phyloP scores from a whole-genome alignment of 2,797 vertebrate genomes.

The Sparidentex hasta region DNA sequence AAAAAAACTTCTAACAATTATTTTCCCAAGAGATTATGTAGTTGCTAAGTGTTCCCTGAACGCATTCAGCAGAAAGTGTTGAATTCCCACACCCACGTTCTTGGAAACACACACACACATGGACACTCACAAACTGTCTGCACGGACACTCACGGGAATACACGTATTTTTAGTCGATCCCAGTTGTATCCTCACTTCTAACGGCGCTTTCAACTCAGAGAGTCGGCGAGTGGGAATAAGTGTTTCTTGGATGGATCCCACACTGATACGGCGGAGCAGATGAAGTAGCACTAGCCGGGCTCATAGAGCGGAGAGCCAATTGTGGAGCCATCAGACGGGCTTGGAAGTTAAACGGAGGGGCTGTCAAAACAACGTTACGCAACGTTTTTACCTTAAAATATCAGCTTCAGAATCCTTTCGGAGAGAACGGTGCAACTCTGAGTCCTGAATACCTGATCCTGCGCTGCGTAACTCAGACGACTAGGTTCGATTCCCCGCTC shows the following conservation, averaged over 20 bases:
- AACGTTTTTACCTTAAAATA: no score
- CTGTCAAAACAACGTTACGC: no score
- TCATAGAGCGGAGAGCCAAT: slow-evolving; percentile 57
- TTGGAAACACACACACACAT: slow-evolving; percentile 25
- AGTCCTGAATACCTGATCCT: no score
- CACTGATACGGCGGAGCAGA: slow-evolving; percentile 69
- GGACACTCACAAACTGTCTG: neutral
- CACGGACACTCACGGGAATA: slow-evolving; percentile 23
- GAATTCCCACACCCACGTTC: slow-evolving; percentile 62
- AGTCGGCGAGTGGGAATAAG: slow-evolving; percentile 74
- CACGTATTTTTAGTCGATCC: slow-evolving; percentile 63
- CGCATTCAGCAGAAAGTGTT: slow-evolving; percentile 52
- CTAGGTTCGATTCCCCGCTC: no score
- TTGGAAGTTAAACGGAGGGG: no score
- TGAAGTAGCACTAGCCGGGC: slow-evolving; percentile 49
- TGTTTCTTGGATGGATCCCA: slow-evolving; percentile 77
- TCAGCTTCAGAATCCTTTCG: no score
- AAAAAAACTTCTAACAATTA: slow-evolving; percentile 33
- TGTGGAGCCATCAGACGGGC: slow-evolving; percentile 35
- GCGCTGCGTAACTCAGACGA: no score
- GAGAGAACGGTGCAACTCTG: no score
- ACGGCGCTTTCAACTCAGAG: slow-evolving; percentile 62
- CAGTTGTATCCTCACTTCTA: slow-evolving; percentile 53
- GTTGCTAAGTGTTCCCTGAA: slow-evolving; percentile 48
- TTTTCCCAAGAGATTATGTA: slow-evolving; percentile 44